phyloP scores from a whole-genome alignment of 2,113 vertebrate genomes.

The Trochalopteron elliotii region DNA sequence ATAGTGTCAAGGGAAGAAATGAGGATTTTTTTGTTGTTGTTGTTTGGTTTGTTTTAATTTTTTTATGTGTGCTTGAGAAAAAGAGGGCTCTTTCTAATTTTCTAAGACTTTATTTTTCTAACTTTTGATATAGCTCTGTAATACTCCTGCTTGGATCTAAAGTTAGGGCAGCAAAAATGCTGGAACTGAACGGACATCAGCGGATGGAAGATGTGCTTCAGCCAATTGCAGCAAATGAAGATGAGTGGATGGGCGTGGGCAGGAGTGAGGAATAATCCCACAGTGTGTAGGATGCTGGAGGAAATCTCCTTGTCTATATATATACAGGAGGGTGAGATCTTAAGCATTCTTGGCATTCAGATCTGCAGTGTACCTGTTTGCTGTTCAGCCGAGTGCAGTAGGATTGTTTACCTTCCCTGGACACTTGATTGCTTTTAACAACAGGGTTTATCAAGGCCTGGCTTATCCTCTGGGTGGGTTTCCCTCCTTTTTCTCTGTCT shows the following conservation, averaged over 20 bases:
- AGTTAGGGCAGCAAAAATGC: not conserved
- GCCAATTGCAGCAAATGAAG: not conserved
- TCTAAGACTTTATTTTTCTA: not conserved
- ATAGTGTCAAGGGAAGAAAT: not conserved
- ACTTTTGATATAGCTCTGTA: not conserved
- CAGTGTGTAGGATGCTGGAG: not conserved
- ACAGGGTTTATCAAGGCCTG: not conserved
- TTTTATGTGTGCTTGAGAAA: not conserved
- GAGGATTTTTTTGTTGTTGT: rapidly evolving
- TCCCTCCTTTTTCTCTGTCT: not conserved
- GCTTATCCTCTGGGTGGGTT: not conserved
- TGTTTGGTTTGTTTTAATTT: not conserved
- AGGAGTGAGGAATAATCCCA: not conserved
- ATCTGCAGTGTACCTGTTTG: not conserved
- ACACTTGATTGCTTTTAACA: not conserved
- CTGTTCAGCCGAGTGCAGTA: not conserved
- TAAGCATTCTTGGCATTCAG: not conserved
- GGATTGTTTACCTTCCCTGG: not conserved
- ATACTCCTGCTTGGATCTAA: not conserved
- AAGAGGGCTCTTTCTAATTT: not conserved
- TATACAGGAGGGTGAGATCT: not conserved
- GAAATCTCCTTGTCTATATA: not conserved
- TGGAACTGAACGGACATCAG: not conserved
- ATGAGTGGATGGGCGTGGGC: not conserved
- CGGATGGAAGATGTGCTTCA: not conserved